Base-by-base conservation (phyloP, 2,888 invertebrate genomes). In the Ctena decussata region DNA sequence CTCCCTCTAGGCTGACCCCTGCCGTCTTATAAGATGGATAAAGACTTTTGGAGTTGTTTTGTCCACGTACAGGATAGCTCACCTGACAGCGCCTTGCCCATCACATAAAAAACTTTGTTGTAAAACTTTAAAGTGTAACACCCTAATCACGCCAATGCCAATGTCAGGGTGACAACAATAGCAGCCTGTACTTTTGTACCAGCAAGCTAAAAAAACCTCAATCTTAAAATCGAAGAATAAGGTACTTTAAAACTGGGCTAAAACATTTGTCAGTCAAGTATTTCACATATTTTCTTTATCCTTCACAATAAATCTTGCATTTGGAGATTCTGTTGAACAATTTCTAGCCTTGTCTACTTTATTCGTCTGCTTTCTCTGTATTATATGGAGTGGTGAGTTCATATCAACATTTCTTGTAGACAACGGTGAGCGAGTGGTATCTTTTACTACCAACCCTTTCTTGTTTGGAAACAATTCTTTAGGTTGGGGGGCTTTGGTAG, bases 341-440 rank as follows among this genome's bases (percentile, higher is more conserved):
- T 75, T 86, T 60, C 86, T 84, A 41, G 89, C 86, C 27, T 89
- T 90, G 30, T 90, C 91, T 24, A 92, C 46, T 39, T 91, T 90
- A 74, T 90, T 91, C 12, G 88, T 86, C 71, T 93, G 94, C 84
- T 93, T 94, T 37, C 90, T 77, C 78, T 93, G 94, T 24, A 94
- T 87, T 44, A 94, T 92, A 37, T 86, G 82, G 0, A 91, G 82
- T 3, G 94, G 94, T 8, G 94, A 94, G 86, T 93, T 93, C 82
- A 91, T 90, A 76, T 93, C 92, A 15, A 91, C 75, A 32, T 84
- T 91, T 65, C 91, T 82, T 3, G 90, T 85, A 0, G 92, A 81
- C n/a, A 93, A 83, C 0, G 93, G 92, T 0, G 93, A 93, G 37
- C 93, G 81, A n/a, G 89, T 90, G 30, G 70, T 80, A 41, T 90